Evolutionary conservation across 2,888 invertebrate genomes (phyloP).

Genomic region (Deilephila porcellus): DNA sequence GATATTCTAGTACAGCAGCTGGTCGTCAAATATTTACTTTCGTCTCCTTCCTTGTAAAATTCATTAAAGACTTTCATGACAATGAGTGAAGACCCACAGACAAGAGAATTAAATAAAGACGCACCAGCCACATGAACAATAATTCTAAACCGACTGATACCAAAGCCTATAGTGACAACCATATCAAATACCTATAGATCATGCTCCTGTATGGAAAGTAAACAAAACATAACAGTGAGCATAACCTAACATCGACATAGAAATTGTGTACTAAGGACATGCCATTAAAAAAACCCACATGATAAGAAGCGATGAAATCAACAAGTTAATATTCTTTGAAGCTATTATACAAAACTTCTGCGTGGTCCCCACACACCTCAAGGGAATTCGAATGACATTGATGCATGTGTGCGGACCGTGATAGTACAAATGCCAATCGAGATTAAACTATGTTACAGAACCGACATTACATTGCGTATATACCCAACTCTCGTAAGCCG

Average conservation of each 20-base stretch:
- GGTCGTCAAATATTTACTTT: slow-evolving; percentile 36
- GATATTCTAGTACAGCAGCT: slow-evolving; percentile 35
- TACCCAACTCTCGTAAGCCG: slow-evolving; percentile 42
- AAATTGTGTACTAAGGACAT: slow-evolving; percentile 60
- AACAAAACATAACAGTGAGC: slow-evolving; percentile 56
- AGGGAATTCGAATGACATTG: neutral
- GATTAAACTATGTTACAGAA: slow-evolving; percentile 42
- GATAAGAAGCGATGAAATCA: slow-evolving; percentile 73
- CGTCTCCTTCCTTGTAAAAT: slow-evolving; percentile 2
- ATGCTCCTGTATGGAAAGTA: slow-evolving; percentile 50
- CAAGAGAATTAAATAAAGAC: slow-evolving; percentile 53
- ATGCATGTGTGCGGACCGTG: slow-evolving; percentile 25
- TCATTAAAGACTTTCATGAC: neutral
- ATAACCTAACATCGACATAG: slow-evolving; percentile 55
- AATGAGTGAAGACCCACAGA: slow-evolving; percentile 79
- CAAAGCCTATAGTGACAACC: slow-evolving; percentile 40
- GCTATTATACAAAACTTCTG: slow-evolving; percentile 47
- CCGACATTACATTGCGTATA: slow-evolving; percentile 44
- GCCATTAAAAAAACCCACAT: slow-evolving; percentile 85
- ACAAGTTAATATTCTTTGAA: slow-evolving; percentile 57
- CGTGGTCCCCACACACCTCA: slow-evolving; percentile 49
- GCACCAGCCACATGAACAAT: slow-evolving; percentile 54
- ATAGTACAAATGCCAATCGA: slow-evolving; percentile 26
- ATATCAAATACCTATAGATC: slow-evolving; percentile 43
- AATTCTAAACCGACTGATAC: slow-evolving; percentile 3